Evolutionary conservation across 2,888 invertebrate genomes (phyloP).

Genomic region (Nemapogon koenigi): DNA sequence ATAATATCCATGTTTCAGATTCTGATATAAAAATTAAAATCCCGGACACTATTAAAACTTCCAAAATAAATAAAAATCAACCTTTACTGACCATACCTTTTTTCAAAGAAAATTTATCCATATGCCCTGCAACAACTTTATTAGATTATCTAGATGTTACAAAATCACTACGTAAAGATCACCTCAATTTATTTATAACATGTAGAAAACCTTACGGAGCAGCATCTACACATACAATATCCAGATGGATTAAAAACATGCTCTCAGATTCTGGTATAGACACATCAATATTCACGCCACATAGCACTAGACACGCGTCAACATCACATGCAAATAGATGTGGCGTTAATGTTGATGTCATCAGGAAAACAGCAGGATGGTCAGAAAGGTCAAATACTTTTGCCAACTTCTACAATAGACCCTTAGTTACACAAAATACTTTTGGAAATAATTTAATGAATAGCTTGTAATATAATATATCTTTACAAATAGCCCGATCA

Average conservation of each 20-base stretch:
- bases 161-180: not conserved
- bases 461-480: no score
- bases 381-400: slow-evolving; percentile 3
- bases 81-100: no score
- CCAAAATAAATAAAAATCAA: slow-evolving; percentile 3
- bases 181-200: not conserved
- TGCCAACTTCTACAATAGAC: slow-evolving; percentile 9
- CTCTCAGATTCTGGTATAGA: slow-evolving; percentile 18
- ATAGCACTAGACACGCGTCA: slow-evolving; percentile 21
- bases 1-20: slow-evolving; percentile 8
- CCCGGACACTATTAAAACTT: slow-evolving; percentile 11
- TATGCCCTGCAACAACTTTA: no score
- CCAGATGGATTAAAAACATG: slow-evolving; percentile 9
- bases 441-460: no score
- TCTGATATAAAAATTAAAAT: slow-evolving; percentile 9
- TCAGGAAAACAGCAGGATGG: slow-evolving; percentile 12
- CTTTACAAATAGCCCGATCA: no score
- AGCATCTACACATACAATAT: slow-evolving; percentile 8
- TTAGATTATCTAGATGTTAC: slow-evolving; percentile 8
- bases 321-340: slow-evolving; percentile 19
- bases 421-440: no score
- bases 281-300: slow-evolving; percentile 17
- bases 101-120: slow-evolving; percentile 4
- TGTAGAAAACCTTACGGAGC: slow-evolving; percentile 2
- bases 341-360: slow-evolving; percentile 18